Evolutionary conservation across 2,113 vertebrate genomes (phyloP), one percentile per base, ranked within the genome.

Genomic region (Gopherus evgoodei): DNA sequence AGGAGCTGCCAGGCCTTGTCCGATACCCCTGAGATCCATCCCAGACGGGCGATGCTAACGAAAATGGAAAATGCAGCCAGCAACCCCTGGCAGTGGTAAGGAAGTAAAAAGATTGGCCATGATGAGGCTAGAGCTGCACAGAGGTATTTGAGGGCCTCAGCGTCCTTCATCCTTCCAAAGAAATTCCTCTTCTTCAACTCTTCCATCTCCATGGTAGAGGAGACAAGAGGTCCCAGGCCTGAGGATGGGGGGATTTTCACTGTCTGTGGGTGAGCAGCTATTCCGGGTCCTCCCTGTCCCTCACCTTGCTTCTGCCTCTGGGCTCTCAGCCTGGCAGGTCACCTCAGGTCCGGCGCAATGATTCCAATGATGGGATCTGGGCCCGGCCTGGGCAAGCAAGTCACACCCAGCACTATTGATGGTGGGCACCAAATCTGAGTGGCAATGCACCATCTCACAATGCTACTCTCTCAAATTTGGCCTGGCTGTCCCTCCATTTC

Each of bases 11-110:
- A 97, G 56, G 81, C 27, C 59, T 94, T 52, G 56, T 38, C 19
- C 13, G 35, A 72, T 95, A 93, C 95, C 96, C 95, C 79, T 8
- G 59, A 75, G 76, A 86, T 93, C 89, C 35, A 31, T 59, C 13
- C 84, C 56, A 65, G 59, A 84, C 42, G 83, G 81, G 62, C 27
- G 31, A 38, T 7, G 44, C 62, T 75, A 88, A n/a, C 17, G 53
- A 75, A 54, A 82, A 27, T 35, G 83, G 79, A 94, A 82, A 57
- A 56, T 87, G 50, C 88, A 8, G 14, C 31, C 47, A 57, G 83
- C 47, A 87, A 95, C 31, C 0, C 2, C 29, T 29, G 31, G 75
- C 6, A 19, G 24, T 22, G 49, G 79, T 72, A 69, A 35, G 81
- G 25, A 35, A 85, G 11, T 31, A 54, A 95, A 81, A 75, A 9